Percentiles rank a stretch among this genome's conserved stretches.
phyloP scores from a whole-genome alignment of 2,888 invertebrate genomes.

The Spodoptera exigua region DNA sequence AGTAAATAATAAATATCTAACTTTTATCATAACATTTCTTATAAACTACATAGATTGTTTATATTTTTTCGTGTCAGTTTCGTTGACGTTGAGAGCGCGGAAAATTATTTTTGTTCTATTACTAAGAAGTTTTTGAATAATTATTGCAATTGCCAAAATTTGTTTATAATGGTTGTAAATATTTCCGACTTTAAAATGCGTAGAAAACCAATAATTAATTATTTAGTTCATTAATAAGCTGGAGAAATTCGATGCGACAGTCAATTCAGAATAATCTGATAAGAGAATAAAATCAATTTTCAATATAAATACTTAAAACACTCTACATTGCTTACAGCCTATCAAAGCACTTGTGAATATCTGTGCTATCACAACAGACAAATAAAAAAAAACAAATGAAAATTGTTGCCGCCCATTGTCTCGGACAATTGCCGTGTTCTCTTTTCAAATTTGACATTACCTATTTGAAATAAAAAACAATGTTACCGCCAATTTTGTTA shows the following conservation, averaged over 20 bases:
- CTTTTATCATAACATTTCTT: conserved; percentile 17
- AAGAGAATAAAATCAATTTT: conserved; percentile 70
- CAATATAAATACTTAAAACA: conserved; percentile 31
- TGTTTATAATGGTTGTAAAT: conserved; percentile 4
- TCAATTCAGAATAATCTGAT: conserved; percentile 63
- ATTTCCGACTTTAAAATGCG: conserved; percentile 6
- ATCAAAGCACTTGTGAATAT: conserved; percentile 53
- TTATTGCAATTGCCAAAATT: not conserved
- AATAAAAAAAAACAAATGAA: conserved; percentile 23
- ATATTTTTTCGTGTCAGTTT: conserved; percentile 25
- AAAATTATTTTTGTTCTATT: conserved; percentile 23
- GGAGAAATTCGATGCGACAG: conserved; percentile 19
- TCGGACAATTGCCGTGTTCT: not conserved
- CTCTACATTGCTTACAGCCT: conserved; percentile 52
- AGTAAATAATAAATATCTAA: not conserved
- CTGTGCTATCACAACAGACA: conserved; percentile 26
- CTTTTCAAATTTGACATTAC: conserved; percentile 2
- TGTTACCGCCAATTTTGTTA: conserved; percentile 3
- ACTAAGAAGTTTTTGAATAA: conserved; percentile 9
- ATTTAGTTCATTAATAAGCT: conserved; percentile 22
- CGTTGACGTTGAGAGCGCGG: conserved; percentile 18
- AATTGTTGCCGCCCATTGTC: not conserved
- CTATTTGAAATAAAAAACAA: not conserved
- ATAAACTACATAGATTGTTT: conserved; percentile 39
- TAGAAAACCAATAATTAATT: conserved; percentile 26